Conservation (phyloP, 2,888 invertebrate species). For the Holacanthella duospinosa region DNA sequence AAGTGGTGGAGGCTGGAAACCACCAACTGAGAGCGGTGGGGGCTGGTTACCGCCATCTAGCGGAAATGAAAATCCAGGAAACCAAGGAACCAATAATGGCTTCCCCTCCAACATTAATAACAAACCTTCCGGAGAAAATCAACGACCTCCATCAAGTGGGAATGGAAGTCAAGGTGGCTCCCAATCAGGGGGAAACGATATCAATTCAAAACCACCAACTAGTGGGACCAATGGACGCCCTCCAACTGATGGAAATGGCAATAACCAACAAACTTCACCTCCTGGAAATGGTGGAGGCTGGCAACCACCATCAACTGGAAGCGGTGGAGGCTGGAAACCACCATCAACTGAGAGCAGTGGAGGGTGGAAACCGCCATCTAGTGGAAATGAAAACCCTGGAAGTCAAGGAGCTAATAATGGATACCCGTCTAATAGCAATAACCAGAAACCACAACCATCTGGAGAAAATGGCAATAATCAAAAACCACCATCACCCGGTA, state of each 20-base stretch:
- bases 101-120: too few species aligned
- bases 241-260: neutral
- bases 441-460: too few species aligned
- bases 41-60: neutral
- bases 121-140: neutral
- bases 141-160: neutral
- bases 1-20: neutral
- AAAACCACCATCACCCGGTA: neutral
- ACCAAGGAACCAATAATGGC: neutral
- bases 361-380: neutral
- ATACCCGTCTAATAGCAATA: too few species aligned
- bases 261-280: neutral
- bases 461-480: neutral
- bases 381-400: neutral
- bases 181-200: neutral
- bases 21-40: neutral
- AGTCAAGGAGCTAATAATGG: neutral
- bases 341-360: neutral
- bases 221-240: neutral
- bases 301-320: too few species aligned
- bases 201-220: neutral
- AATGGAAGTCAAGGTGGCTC: neutral
- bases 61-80: neutral
- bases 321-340: neutral
- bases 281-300: too few species aligned